phyloP scores from a whole-genome alignment of 2,888 invertebrate genomes.

The Dryobota labecula region DNA sequence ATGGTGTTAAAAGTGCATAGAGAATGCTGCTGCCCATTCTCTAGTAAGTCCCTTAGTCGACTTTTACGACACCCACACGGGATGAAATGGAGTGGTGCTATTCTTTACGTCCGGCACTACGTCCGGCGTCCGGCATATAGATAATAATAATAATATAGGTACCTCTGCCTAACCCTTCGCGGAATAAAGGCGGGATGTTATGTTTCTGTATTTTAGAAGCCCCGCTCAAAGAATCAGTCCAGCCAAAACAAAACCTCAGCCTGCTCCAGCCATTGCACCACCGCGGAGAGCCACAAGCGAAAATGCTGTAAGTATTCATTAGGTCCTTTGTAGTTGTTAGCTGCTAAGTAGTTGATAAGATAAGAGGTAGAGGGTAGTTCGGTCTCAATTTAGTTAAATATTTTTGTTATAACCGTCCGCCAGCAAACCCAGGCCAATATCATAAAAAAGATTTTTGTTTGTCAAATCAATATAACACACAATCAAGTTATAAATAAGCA shows the following conservation, averaged over 20 bases:
- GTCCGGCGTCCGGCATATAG: too few relatives aligned
- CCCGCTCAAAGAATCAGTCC: conserved; percentile 69
- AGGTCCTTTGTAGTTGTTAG: background rate
- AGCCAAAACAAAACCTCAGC: conserved; percentile 69
- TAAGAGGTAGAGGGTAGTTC: background rate
- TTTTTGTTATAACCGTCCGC: background rate
- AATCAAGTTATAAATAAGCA: too few relatives aligned
- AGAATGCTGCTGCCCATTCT: too few relatives aligned
- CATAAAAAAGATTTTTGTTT: too few relatives aligned
- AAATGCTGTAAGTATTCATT: conserved; percentile 76
- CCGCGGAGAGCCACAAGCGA: conserved; percentile 75
- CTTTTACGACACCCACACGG: too few relatives aligned
- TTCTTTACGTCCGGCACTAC: too few relatives aligned
- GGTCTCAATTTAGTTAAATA: background rate
- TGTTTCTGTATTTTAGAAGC: conserved; percentile 61
- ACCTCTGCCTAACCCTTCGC: background rate
- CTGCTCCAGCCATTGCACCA: conserved; percentile 56
- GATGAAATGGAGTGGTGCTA: too few relatives aligned
- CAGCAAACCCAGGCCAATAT: too few relatives aligned
- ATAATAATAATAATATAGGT: too few relatives aligned
- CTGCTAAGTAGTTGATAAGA: background rate
- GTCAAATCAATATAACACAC: too few relatives aligned
- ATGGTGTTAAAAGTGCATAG: too few relatives aligned
- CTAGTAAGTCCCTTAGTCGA: too few relatives aligned
- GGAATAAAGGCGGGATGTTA: background rate